Percentiles rank a stretch among this genome's conserved stretches.
Evolutionary conservation across 2,888 invertebrate species (phyloP).

Genomic region (Lycophotia porphyrea): DNA sequence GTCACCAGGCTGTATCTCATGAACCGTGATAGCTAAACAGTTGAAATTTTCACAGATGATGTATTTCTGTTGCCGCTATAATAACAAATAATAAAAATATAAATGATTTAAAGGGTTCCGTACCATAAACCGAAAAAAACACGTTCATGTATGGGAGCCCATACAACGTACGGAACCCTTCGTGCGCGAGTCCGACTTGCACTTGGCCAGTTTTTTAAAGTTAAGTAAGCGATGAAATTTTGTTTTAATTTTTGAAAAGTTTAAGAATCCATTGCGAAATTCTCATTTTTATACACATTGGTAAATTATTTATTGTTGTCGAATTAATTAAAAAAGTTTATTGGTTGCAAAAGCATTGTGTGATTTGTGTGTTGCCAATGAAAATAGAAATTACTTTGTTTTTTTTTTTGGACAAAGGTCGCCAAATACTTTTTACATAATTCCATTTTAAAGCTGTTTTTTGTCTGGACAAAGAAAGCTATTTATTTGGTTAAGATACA

Average conservation of each 20-base stretch:
- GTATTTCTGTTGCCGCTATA: too few relatives aligned
- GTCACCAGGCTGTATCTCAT: too few relatives aligned
- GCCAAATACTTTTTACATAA: background rate
- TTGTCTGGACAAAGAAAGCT: too few relatives aligned
- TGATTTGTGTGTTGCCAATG: background rate
- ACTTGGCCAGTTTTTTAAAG: too few relatives aligned
- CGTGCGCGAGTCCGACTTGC: too few relatives aligned
- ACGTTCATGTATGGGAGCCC: too few relatives aligned
- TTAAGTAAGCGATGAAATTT: slow-evolving; percentile 6
- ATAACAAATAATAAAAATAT: too few relatives aligned
- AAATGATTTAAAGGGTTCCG: too few relatives aligned
- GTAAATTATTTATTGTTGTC: background rate
- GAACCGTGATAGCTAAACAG: too few relatives aligned
- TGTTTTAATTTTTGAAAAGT: background rate
- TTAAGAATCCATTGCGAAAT: background rate
- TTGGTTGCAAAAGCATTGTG: background rate
- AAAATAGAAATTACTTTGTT: background rate
- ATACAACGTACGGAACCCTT: too few relatives aligned
- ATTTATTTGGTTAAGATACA: background rate
- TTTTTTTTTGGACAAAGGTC: background rate
- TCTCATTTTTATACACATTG: background rate
- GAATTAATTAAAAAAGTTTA: background rate
- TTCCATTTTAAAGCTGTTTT: background rate
- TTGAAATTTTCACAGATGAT: too few relatives aligned
- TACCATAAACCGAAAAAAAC: too few relatives aligned